A percentile compares a stretch with the other conserved stretches of the same genome.
Evolutionary conservation across 2,797 vertebrate genomes (phyloP).

Genomic region (Danio albolineatus): DNA sequence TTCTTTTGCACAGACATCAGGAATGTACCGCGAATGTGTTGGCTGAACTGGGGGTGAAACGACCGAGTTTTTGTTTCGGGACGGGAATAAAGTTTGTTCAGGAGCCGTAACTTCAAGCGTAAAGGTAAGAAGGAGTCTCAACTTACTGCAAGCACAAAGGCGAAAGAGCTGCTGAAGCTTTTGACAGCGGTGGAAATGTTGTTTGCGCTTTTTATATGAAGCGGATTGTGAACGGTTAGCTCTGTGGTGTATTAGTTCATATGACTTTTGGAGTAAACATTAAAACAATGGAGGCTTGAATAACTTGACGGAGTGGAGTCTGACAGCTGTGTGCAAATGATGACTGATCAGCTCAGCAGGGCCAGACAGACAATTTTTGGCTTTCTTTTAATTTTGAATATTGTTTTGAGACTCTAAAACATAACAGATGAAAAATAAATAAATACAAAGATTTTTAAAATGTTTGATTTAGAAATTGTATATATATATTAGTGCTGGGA

Average conservation of each 20-base stretch:
- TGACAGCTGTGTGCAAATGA: not conserved
- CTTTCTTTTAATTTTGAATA: no score
- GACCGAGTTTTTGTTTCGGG: slow-evolving; percentile 15
- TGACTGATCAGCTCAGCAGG: no score
- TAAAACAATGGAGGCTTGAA: not conserved
- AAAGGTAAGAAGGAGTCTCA: slow-evolving; percentile 54
- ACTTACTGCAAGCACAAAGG: not conserved
- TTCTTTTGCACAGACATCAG: slow-evolving; percentile 16
- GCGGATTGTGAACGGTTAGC: no score
- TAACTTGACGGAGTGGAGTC: not conserved
- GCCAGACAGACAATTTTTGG: no score
- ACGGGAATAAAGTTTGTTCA: slow-evolving; percentile 23
- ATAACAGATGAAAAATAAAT: no score
- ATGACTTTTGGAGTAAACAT: not conserved
- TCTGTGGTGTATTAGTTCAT: not conserved
- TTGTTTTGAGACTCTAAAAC: no score
- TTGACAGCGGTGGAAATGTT: not conserved
- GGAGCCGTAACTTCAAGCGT: slow-evolving; percentile 7
- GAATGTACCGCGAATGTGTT: slow-evolving; percentile 56
- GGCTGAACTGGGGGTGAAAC: slow-evolving; percentile 42
- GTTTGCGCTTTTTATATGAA: not conserved
- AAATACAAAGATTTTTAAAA: no score
- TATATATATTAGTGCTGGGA: no score
- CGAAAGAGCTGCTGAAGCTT: not conserved
- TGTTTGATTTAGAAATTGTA: no score